phyloP scores from a whole-genome alignment of 2,113 vertebrate species.

The Eurystomus gularis region DNA sequence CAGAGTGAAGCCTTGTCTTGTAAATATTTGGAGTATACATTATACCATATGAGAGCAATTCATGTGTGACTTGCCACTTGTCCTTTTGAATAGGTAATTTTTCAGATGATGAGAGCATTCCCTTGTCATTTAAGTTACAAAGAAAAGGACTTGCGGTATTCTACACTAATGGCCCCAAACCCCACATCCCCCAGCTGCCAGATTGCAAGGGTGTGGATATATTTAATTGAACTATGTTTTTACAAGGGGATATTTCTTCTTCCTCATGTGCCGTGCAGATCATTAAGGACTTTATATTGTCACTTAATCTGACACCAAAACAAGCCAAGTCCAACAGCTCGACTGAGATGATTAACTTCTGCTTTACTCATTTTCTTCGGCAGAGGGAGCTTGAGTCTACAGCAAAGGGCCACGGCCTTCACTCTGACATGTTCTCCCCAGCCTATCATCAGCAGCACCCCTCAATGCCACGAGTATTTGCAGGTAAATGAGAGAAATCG shows the following conservation, averaged over 20 bases:
- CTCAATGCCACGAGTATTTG: neutral
- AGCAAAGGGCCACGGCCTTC: neutral
- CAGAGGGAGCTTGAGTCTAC: conserved; percentile 70
- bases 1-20: neutral
- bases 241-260: neutral
- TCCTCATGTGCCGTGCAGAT: neutral
- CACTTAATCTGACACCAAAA: neutral
- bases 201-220: neutral
- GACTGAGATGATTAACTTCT: neutral
- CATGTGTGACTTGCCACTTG: neutral
- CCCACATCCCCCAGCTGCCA: neutral
- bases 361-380: conserved; percentile 35
- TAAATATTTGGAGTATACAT: conserved; percentile 13
- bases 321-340: neutral
- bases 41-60: neutral
- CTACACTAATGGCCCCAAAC: neutral
- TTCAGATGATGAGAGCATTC: neutral
- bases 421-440: neutral
- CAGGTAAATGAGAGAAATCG: neutral
- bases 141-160: neutral
- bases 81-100: neutral
- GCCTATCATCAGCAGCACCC: neutral
- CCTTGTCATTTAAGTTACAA: neutral
- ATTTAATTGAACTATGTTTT: neutral
- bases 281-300: neutral